A percentile compares a stretch with the other conserved stretches of the same genome.
These are phyloP conservation scores for Dolichoris vasculosae DNA, from an alignment of 1,140 invertebrate species.

Conservation along the genomic window DNA sequence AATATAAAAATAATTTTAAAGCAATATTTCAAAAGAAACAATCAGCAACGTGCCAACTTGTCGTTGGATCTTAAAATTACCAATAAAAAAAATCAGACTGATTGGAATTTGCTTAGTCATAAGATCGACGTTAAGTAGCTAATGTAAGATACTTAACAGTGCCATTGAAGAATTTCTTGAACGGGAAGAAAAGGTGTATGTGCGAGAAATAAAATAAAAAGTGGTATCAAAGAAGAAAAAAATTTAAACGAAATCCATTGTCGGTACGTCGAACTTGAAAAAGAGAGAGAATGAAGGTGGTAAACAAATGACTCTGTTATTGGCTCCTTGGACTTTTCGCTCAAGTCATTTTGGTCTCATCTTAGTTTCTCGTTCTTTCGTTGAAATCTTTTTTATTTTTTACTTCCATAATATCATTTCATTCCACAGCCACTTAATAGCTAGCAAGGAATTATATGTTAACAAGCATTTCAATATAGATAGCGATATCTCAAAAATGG, in stretches of 20 bases:
- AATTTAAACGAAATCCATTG: constrained; percentile 46
- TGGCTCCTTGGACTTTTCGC: constrained; percentile 40
- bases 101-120: constrained; percentile 39
- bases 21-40: constrained; percentile 13
- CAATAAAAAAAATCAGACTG: neutral
- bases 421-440: neutral
- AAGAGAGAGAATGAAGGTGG: constrained; percentile 7
- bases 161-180: constrained; percentile 32
- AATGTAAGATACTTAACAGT: constrained; percentile 34
- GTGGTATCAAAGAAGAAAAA: neutral
- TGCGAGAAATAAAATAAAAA: constrained; percentile 17
- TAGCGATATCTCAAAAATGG: constrained; percentile 42
- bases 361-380: constrained; percentile 44
- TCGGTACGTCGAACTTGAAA: constrained; percentile 4
- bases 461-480: constrained; percentile 41
- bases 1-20: neutral
- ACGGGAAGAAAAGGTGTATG: neutral
- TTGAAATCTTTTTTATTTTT: constrained; percentile 40
- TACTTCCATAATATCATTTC: neutral
- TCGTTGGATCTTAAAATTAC: constrained; percentile 3
- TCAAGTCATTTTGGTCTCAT: constrained; percentile 35
- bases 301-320: constrained; percentile 63
- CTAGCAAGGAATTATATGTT: constrained; percentile 26
- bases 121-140: constrained; percentile 51
- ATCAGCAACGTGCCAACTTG: constrained; percentile 14